phyloP scores from a whole-genome alignment of 92 coral and sea anemone genomes.

The Epizoanthus scotinus region DNA sequence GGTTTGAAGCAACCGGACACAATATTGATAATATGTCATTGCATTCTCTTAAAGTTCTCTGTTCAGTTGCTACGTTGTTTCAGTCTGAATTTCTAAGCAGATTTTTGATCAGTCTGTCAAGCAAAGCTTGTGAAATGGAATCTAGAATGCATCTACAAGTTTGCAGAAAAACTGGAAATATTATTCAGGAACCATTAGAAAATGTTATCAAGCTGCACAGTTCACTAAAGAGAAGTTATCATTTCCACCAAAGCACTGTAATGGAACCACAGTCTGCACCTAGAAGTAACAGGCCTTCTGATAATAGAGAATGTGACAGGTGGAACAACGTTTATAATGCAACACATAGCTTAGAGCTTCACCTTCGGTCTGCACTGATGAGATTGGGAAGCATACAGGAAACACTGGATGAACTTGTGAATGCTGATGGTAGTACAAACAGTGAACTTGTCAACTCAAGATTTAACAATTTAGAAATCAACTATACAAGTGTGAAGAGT shows the following conservation, averaged over 20 bases:
- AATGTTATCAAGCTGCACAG: conserved; percentile 27
- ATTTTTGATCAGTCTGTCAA: conserved; percentile 60
- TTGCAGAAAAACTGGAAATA: conserved; percentile 33
- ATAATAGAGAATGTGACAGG: conserved; percentile 2
- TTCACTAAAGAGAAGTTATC: conserved; percentile 66
- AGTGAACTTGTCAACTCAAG: background rate
- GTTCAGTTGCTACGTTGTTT: conserved; percentile 52
- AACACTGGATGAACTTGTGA: conserved; percentile 36
- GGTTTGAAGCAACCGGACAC: background rate
- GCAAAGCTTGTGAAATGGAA: conserved; percentile 38
- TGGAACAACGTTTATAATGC: conserved; percentile 63
- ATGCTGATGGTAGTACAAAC: conserved; percentile 24
- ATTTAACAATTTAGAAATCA: conserved; percentile 47
- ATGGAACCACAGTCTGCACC: conserved; percentile 20
- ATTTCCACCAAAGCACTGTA: conserved; percentile 60
- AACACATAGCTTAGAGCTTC: conserved; percentile 83
- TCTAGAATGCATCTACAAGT: conserved; percentile 15
- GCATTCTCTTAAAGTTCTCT: conserved; percentile 57
- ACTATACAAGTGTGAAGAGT: conserved; percentile 53
- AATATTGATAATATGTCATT: conserved; percentile 49
- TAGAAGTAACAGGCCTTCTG: background rate
- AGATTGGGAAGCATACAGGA: conserved; percentile 58
- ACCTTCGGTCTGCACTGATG: conserved; percentile 72
- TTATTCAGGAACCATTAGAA: conserved; percentile 51
- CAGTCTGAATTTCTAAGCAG: conserved; percentile 84